A percentile compares a stretch with the other conserved stretches of the same genome.
Evolutionary conservation across 2,888 invertebrate species (phyloP).

Genomic region (Thelaira solivaga): DNA sequence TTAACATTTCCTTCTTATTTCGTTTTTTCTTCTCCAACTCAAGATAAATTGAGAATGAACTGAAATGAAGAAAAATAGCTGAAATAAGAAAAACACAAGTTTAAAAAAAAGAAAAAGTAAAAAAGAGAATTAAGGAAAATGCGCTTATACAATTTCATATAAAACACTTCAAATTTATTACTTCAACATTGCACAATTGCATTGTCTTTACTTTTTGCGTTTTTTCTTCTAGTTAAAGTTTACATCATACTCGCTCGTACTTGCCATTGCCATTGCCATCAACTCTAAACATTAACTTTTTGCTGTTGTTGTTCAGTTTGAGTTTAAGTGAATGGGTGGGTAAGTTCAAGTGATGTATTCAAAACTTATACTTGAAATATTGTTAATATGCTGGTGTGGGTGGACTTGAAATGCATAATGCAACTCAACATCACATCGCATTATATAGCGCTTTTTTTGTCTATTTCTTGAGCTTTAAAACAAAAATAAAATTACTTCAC

Average conservation of each 20-base stretch:
- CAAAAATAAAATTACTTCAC: background rate
- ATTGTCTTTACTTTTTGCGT: conserved; percentile 33
- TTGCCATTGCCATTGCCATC: conserved; percentile 1
- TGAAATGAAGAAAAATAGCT: conserved; percentile 32
- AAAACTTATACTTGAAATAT: conserved; percentile 42
- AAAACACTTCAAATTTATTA: conserved; percentile 50
- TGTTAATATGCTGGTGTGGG: conserved; percentile 7
- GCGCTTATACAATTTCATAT: conserved; percentile 13
- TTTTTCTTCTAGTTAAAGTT: background rate
- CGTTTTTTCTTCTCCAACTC: background rate
- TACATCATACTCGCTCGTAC: background rate
- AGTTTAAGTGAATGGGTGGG: background rate
- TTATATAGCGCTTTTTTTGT: background rate
- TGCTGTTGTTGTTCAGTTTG: too few species aligned
- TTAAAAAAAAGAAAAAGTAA: too few species aligned
- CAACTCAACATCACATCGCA: background rate
- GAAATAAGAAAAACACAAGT: too few species aligned
- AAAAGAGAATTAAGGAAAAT: background rate
- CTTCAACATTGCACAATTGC: conserved; percentile 33
- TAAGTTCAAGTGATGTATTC: conserved; percentile 53
- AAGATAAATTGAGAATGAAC: conserved; percentile 49
- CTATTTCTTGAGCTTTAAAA: background rate
- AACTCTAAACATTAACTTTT: conserved; percentile 11
- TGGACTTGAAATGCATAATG: conserved; percentile 14
- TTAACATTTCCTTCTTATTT: conserved; percentile 25